phyloP scores from a whole-genome alignment of 2,888 invertebrate genomes.

The Cataglyphis cursor region DNA sequence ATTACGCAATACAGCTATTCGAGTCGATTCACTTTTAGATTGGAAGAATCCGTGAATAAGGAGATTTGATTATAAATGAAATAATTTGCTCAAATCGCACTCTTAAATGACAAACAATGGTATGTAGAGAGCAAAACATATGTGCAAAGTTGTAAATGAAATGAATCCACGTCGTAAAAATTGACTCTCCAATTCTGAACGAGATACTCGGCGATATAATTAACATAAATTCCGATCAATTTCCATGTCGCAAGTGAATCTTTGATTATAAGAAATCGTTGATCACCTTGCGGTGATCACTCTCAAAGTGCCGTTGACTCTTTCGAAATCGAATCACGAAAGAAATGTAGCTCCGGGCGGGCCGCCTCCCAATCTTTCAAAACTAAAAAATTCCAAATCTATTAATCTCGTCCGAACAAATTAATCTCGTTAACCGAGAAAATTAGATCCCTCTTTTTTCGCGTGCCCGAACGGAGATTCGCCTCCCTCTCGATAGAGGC shows the following conservation, averaged over 20 bases:
- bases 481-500: conserved; percentile 40
- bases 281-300: background rate
- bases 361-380: conserved; percentile 2
- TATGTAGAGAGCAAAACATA: background rate
- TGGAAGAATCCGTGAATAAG: background rate
- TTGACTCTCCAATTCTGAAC: background rate
- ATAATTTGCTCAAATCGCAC: background rate
- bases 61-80: background rate
- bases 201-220: background rate
- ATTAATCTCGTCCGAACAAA: conserved; percentile 47
- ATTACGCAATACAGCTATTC: background rate
- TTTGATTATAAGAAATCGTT: conserved; percentile 37
- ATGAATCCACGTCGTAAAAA: conserved; percentile 25
- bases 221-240: conserved; percentile 35
- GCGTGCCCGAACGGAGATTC: conserved; percentile 37
- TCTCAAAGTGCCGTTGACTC: conserved; percentile 30
- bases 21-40: background rate
- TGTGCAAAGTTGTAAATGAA: background rate
- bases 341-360: conserved; percentile 18
- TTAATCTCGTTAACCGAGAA: conserved; percentile 68
- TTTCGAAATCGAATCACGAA: conserved; percentile 32
- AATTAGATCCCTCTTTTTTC: conserved; percentile 67
- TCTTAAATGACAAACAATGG: background rate
- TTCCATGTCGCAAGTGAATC: conserved; percentile 10
- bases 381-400: conserved; percentile 45